Evolutionary conservation across 2,888 invertebrate species (phyloP).

Genomic region (Zhuqinia jingwanae): DNA sequence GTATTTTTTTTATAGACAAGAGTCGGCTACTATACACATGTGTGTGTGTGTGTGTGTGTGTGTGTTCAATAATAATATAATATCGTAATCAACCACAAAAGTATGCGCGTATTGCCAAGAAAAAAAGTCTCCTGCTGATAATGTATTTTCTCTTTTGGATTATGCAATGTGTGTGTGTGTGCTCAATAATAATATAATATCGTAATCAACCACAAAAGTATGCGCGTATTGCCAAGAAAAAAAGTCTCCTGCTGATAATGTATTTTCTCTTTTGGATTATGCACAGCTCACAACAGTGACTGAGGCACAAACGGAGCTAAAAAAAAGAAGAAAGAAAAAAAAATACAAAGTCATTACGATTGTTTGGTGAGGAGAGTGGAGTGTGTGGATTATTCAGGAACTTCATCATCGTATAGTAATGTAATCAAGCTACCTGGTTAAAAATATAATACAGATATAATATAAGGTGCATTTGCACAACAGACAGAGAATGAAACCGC

Average conservation of each 20-base stretch:
- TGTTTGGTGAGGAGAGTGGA: conserved; percentile 44
- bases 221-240: conserved; percentile 46
- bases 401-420: background rate
- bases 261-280: conserved; percentile 46
- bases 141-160: conserved; percentile 41
- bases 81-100: conserved; percentile 45
- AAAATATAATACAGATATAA: too few relatives aligned
- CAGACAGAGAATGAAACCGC: too few relatives aligned
- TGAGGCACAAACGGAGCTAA: background rate
- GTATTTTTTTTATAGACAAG: conserved; percentile 21
- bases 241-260: conserved; percentile 66
- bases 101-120: conserved; percentile 37
- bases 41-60: too few relatives aligned
- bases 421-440: conserved; percentile 13
- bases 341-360: conserved; percentile 71
- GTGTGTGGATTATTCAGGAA: too few relatives aligned
- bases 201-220: conserved; percentile 42
- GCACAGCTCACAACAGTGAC: conserved; percentile 25
- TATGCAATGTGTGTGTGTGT: too few relatives aligned
- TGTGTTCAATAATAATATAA: conserved; percentile 24
- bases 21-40: background rate
- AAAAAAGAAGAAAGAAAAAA: conserved; percentile 31
- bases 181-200: conserved; percentile 44
- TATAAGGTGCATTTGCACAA: background rate
- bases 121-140: conserved; percentile 69